Evolutionary conservation across 1,140 invertebrate genomes (phyloP).

Genomic region (Caenorhabditis latens): DNA sequence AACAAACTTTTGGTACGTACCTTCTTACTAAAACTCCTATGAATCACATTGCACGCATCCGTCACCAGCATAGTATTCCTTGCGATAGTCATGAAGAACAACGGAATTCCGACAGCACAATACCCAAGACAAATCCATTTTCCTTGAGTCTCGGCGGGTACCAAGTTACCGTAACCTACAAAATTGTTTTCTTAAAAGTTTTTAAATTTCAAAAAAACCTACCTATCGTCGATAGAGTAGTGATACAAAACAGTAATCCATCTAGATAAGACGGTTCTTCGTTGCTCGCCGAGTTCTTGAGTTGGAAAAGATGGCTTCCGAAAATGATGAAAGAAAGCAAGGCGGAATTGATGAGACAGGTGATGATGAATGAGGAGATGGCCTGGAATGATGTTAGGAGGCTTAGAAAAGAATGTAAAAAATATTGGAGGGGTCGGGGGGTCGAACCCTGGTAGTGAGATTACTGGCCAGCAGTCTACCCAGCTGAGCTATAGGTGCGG

Average conservation of each 20-base stretch:
- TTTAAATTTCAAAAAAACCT: not conserved
- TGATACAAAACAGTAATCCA: conserved; percentile 59
- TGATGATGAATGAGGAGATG: not conserved
- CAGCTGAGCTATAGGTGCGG: too few species aligned
- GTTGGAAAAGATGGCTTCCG: conserved; percentile 1
- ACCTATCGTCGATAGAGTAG: conserved; percentile 65
- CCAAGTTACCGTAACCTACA: conserved; percentile 66
- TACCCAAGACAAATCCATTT: conserved; percentile 62
- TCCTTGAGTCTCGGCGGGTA: conserved; percentile 12
- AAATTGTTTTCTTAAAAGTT: not conserved
- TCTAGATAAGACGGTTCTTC: conserved; percentile 45
- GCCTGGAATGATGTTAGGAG: not conserved
- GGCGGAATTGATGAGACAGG: not conserved
- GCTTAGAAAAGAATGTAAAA: too few species aligned
- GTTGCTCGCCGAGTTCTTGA: not conserved
- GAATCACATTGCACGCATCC: conserved; percentile 57
- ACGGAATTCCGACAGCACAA: conserved; percentile 59
- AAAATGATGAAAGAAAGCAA: not conserved
- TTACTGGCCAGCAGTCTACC: too few species aligned
- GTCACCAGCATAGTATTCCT: conserved; percentile 60
- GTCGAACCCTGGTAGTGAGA: too few species aligned
- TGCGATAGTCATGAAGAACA: conserved; percentile 61
- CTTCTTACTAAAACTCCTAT: conserved; percentile 54
- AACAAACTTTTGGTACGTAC: too few species aligned
- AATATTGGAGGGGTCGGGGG: too few species aligned